These are phyloP conservation scores for Dipodomys stephensi DNA, from an alignment of 2,113 vertebrate species.

Conservation along the genomic window DNA sequence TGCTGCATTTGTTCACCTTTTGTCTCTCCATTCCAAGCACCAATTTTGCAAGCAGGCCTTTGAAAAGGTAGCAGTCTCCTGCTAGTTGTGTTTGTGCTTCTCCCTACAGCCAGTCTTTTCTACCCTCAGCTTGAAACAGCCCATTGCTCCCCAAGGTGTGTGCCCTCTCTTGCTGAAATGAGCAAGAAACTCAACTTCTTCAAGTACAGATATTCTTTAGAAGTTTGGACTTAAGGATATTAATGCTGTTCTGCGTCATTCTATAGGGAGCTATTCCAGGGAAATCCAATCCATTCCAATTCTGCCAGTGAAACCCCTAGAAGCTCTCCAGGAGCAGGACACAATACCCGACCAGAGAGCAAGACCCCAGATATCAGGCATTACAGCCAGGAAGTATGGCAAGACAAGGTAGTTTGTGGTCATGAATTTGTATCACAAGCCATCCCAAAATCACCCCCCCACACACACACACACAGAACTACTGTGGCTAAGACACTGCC, in stretches of 20 bases:
- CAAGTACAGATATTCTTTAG: not conserved
- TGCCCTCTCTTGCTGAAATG: not conserved
- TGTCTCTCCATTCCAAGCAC: not conserved
- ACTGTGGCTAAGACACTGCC: not conserved
- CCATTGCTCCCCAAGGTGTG: no score
- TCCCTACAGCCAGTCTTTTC: not conserved
- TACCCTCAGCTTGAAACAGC: not conserved
- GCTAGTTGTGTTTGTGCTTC: not conserved
- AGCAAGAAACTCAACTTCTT: not conserved
- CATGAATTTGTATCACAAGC: not conserved
- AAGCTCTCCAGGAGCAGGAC: not conserved
- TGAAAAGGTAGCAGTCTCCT: not conserved
- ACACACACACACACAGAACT: not conserved
- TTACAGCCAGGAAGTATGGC: not conserved
- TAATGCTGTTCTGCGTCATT: not conserved
- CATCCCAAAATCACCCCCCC: not conserved
- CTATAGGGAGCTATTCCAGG: not conserved
- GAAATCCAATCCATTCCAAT: not conserved
- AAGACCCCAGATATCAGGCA: not conserved
- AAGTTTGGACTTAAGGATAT: not conserved
- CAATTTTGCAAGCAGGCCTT: not conserved
- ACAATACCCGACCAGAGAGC: not conserved
- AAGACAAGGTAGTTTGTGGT: not conserved
- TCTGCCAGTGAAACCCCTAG: not conserved
- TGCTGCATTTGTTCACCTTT: no score